phyloP scores from a whole-genome alignment of 1,140 invertebrate species.

The Drosophila ficusphila region DNA sequence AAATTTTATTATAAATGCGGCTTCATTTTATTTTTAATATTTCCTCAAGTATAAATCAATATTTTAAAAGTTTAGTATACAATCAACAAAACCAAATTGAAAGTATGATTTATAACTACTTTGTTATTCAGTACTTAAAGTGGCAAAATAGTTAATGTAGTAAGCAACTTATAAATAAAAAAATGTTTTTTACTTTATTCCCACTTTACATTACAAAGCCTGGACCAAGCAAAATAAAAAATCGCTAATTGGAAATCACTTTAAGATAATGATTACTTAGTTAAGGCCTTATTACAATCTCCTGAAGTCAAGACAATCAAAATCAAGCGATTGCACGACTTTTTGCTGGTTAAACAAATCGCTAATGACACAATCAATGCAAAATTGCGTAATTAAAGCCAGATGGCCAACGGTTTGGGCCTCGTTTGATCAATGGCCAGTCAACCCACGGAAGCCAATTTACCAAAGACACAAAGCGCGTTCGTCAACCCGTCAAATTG shows the following conservation, averaged over 20 bases:
- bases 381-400: constrained; percentile 46
- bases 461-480: constrained; percentile 15
- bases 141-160: too few species aligned
- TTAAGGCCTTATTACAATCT: constrained; percentile 18
- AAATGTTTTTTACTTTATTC: background rate
- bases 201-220: too few species aligned
- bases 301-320: constrained; percentile 23
- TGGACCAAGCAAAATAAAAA: background rate
- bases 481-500: constrained; percentile 53
- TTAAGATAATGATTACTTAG: constrained; percentile 14
- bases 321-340: constrained; percentile 32
- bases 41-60: too few species aligned
- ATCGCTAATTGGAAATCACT: background rate
- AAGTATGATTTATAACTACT: too few species aligned
- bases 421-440: constrained; percentile 37
- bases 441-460: constrained; percentile 43
- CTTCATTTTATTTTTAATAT: too few species aligned
- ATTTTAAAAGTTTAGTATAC: too few species aligned
- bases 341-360: constrained; percentile 26
- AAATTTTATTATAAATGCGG: too few species aligned
- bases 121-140: too few species aligned
- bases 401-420: constrained; percentile 33
- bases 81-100: too few species aligned
- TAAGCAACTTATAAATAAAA: too few species aligned
- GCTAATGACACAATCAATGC: constrained; percentile 51